Evolutionary conservation across 2,888 invertebrate genomes (phyloP), one percentile per base, ranked within the genome.

Genomic region (Peribatodes rhomboidaria): DNA sequence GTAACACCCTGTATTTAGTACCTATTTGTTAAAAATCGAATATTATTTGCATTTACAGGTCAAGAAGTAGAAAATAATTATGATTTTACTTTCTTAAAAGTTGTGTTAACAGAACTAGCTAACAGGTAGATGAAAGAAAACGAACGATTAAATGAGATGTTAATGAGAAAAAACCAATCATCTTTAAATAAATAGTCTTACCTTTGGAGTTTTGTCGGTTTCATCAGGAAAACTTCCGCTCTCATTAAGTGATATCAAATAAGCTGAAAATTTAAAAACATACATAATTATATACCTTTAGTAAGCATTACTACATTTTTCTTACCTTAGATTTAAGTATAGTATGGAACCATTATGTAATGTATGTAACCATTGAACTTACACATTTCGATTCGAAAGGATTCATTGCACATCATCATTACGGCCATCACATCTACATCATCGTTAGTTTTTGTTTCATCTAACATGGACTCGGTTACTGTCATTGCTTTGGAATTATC

Each of bases 141-240:
- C n/a, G n/a, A n/a, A n/a, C n/a, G n/a, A n/a, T n/a, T n/a, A n/a
- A n/a, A n/a, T n/a, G n/a, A n/a, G n/a, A n/a, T n/a, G n/a, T n/a
- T n/a, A n/a, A n/a, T n/a, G n/a, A n/a, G n/a, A n/a, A n/a, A n/a
- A n/a, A n/a, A n/a, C n/a, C n/a, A n/a, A n/a, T n/a, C n/a, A n/a
- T n/a, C n/a, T n/a, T n/a, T n/a, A n/a, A n/a, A n/a, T n/a, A 27
- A 27, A 27, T 27, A 16, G n/a, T 2, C n/a, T 77, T 84, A 95
- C 95, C 92, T 94, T 94, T 9, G 95, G 94, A 0, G 94, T 94
- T 76, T 81, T 90, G 52, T 94, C 94, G 4, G 87, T 90, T 78
- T 95, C 94, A 68, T 95, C 94, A 0, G 94, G 91, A 61, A 95
- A 92, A 54, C 91, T 93, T 13, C 94, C 95, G 18, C 91, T 94